Evolutionary conservation across 2,797 vertebrate genomes (phyloP).

Genomic region (Phataginus tetradactyla): DNA sequence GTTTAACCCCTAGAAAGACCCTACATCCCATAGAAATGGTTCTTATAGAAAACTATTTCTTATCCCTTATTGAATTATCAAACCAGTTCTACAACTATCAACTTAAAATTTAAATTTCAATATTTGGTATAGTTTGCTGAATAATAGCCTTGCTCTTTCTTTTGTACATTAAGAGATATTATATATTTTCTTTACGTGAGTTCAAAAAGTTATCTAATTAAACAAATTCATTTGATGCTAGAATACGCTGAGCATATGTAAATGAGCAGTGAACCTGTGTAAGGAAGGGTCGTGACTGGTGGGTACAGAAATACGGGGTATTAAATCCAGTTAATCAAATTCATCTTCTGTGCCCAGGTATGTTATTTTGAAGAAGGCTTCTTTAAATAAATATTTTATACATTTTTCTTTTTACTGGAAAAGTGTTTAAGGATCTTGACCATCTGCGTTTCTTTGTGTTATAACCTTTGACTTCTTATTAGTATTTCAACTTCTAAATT

Average conservation of each 20-base stretch:
- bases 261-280: neutral
- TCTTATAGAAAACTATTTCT: neutral
- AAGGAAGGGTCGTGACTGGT: neutral
- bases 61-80: neutral
- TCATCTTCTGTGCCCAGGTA: neutral
- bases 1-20: neutral
- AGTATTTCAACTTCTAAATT: neutral
- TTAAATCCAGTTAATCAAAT: neutral
- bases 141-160: neutral
- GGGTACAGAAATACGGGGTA: neutral
- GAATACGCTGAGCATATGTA: neutral
- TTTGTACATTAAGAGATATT: neutral
- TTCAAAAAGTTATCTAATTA: neutral
- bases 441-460: neutral
- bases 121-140: neutral
- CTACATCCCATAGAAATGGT: neutral
- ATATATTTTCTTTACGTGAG: neutral
- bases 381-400: neutral
- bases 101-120: slow-evolving; percentile 21
- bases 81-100: neutral
- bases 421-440: neutral
- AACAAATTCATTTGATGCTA: neutral
- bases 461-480: neutral
- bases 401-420: neutral
- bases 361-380: neutral